Conservation (phyloP, 2,888 invertebrate species). For the Drosophila monieri region DNA sequence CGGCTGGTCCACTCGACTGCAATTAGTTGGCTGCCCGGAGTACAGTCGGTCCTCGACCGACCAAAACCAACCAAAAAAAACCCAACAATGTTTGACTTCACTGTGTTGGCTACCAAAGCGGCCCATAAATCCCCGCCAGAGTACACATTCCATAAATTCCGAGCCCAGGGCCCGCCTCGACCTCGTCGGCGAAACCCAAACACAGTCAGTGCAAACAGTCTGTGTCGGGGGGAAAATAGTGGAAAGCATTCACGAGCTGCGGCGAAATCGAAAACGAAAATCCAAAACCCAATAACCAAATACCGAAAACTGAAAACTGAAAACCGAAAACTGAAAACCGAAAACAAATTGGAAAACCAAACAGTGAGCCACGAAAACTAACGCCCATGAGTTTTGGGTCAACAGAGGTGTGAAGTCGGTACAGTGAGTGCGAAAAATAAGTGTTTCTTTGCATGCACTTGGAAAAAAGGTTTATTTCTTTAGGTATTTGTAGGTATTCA, state of each 20-base stretch:
- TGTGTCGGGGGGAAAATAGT: constrained; percentile 65
- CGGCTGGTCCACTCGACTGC: constrained; percentile 17
- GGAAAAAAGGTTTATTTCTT: constrained; percentile 6
- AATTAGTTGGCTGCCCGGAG: neutral
- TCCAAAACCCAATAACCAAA: constrained; percentile 1
- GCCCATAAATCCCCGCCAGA: constrained; percentile 22
- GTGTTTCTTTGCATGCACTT: constrained; percentile 3
- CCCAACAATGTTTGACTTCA: neutral
- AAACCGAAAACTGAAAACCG: neutral
- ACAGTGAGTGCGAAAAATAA: constrained; percentile 9
- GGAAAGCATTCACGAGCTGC: constrained; percentile 61
- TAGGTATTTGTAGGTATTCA: too few species aligned
- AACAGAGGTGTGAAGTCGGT: constrained; percentile 30
- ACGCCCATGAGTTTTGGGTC: constrained; percentile 5
- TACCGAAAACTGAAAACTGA: neutral
- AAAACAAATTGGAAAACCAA: constrained; percentile 44
- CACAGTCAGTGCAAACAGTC: constrained; percentile 19
- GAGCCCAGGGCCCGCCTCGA: constrained; percentile 4
- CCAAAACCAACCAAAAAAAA: constrained; percentile 6
- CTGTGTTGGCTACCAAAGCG: constrained; percentile 28
- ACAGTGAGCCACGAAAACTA: constrained; percentile 32
- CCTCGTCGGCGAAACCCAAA: constrained; percentile 7
- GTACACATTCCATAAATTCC: constrained; percentile 49
- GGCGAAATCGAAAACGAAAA: constrained; percentile 5
- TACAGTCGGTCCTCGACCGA: neutral